Base-by-base conservation (phyloP, 2,888 invertebrate species). In the Hypercompe scribonia region DNA sequence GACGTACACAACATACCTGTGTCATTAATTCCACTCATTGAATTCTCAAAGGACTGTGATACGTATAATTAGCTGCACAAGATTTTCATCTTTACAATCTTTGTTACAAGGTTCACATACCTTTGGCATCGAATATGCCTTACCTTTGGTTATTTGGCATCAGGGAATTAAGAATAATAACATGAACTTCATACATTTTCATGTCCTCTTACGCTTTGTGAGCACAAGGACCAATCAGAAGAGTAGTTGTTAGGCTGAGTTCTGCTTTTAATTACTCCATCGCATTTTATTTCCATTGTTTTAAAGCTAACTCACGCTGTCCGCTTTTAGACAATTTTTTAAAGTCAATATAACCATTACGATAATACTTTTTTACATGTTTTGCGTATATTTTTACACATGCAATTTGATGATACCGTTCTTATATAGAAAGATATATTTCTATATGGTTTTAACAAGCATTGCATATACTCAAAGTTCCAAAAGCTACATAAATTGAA, bases 11-110 rank as follows among this genome's bases (percentile, higher is more conserved):
- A 71, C 69, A 67, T 75, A 78, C 73, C 70, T 68, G 50, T 78
- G 79, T 70, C 75, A 79, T 83, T 79, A 83, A 82, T 83, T 81
- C 81, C 77, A 81, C 81, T 81, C 83, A 83, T 79, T 81, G 74
- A 78, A 77, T 73, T 76, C 78, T 75, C 77, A 75, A 83, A 78
- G 81, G 82, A 76, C 73, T 70, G 54, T 34, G 71, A 77, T 72
- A 68, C 72, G 70, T 54, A 71, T 34, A 73, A 65, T 70, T 71
- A 74, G 13, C 54, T 54, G 61, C 33, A 66, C 39, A 36, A 13
- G 42, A 81, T 42, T 65, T 65, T 73, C 50, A n/a, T n/a, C 72
- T 68, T 64, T 46, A n/a, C n/a, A 0, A 0, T 0, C 0, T 0
- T 13, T 0, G 0, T 0, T 0, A 33, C 68, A 79, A 63, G 72